Evolutionary conservation across 2,113 vertebrate species (phyloP), one percentile per base, ranked within the genome.

Genomic region (Penelope pileata): DNA sequence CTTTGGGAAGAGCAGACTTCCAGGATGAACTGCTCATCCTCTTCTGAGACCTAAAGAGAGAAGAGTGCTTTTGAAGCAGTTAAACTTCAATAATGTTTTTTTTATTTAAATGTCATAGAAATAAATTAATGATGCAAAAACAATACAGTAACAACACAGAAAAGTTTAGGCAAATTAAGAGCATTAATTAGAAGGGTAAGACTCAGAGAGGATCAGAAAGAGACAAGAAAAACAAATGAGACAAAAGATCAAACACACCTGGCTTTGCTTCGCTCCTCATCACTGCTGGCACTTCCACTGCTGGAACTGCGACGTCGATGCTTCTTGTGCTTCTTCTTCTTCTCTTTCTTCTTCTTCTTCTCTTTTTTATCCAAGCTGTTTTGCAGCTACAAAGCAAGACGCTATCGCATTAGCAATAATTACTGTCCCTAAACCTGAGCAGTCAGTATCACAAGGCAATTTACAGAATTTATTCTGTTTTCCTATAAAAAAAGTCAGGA

Each of bases 351-450:
- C 86, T 94, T 99, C 88, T 97, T 98, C 32, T 98, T 98, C 87
- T 98, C 98, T 73, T 99, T 99, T 13, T 99, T 99, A 9, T 99
- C 98, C n/a, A 99, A 97, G 88, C 99, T 99, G 92, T 98, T 99
- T 48, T 99, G 99, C 91, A 99, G 96, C 99, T 99, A 90, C 27
- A 53, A 93, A 83, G 76, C 42, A 43, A 73, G 58, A 67, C 67
- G 74, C 23, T 6, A 5, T 4, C 13, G 84, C 11, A 9, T 48
- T 14, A 80, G 42, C 8, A 34, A 8, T 10, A 22, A 12, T 9
- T 47, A 34, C 16, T 11, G 12, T 8, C n/a, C 34, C 47, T 5
- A 16, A 16, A 1, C 29, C 3, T 8, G 16, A 24, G 5, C 12
- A n/a, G n/a, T 14, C 47, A 23, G 18, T 2, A 42, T 7, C 76